Base-by-base conservation (phyloP, 2,888 invertebrate species). In the Ophioninae sp. region DNA sequence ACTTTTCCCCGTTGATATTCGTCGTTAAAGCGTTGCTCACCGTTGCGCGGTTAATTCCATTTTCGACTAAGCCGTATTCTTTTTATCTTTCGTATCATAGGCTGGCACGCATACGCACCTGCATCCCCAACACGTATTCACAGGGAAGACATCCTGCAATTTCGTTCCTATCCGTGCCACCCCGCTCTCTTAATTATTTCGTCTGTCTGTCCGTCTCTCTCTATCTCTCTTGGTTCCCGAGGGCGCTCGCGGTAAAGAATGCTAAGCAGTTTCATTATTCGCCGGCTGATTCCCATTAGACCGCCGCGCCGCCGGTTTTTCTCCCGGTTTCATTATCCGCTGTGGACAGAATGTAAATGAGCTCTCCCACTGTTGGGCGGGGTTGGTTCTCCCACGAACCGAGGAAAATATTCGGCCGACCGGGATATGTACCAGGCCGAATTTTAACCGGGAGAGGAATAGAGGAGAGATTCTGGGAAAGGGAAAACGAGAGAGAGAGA, bases 261-360 rank as follows among this genome's bases (percentile, higher is more conserved):
- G 91, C 91, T 90, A 91, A 91, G 91, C 91, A 91, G 91, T 91
- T 91, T 91, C 91, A 91, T 91, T 91, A 91, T 91, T 91, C 91
- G 90, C 90, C 88, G 88, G 90, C 90, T 90, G 91, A 91, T 91
- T 91, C 91, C 91, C 90, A 90, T 91, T 91, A 91, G 91, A 91
- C 90, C 89, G 89, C 90, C 88, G 90, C 89, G 88, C 90, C 88
- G 90, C 88, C 90, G 89, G 91, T 91, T 91, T 91, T 90, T 91
- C 90, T 89, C 90, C 88, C 88, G 89, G 91, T 90, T 91, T 91
- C 91, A 91, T 91, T 91, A 91, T 90, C 91, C 91, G 87, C 86
- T 86, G 90, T 88, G 91, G 90, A 91, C 90, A 89, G 91, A 91
- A 91, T 91, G 91, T 88, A 91, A 91, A 91, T 91, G 91, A 91